These are phyloP conservation scores for Linyphia triangularis DNA, from an alignment of 2,888 invertebrate species.

Conservation along the genomic window DNA sequence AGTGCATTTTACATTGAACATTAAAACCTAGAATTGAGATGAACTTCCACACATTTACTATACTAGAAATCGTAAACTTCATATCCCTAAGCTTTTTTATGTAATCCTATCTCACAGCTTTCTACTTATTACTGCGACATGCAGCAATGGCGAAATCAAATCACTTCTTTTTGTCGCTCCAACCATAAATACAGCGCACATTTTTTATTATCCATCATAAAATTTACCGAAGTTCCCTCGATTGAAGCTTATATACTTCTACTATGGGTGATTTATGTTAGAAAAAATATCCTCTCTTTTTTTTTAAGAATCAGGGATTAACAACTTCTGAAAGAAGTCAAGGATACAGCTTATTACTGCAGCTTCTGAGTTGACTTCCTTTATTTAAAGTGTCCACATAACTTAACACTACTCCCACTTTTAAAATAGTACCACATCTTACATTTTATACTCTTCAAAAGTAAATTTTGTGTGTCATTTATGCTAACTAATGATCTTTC, in stretches of 20 bases:
- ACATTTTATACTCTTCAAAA: not conserved
- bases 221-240: conserved; percentile 6
- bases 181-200: conserved; percentile 21
- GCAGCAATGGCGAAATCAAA: conserved; percentile 48
- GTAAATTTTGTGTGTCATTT: not conserved
- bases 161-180: conserved; percentile 33
- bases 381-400: too few relatives aligned
- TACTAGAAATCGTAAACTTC: conserved; percentile 16
- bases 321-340: not conserved
- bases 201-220: conserved; percentile 59
- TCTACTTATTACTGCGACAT: conserved; percentile 14
- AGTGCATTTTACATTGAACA: not conserved
- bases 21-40: not conserved
- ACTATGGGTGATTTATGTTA: conserved; percentile 39
- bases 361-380: not conserved
- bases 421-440: too few relatives aligned
- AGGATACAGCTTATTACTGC: not conserved
- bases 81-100: conserved; percentile 35
- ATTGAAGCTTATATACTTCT: conserved; percentile 16
- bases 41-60: not conserved
- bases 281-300: conserved; percentile 33
- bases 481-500: not conserved
- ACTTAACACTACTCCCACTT: too few relatives aligned
- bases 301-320: not conserved
- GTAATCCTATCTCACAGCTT: not conserved